Evolutionary conservation across 2,113 vertebrate genomes (phyloP).

Genomic region (Laticauda laticaudata): DNA sequence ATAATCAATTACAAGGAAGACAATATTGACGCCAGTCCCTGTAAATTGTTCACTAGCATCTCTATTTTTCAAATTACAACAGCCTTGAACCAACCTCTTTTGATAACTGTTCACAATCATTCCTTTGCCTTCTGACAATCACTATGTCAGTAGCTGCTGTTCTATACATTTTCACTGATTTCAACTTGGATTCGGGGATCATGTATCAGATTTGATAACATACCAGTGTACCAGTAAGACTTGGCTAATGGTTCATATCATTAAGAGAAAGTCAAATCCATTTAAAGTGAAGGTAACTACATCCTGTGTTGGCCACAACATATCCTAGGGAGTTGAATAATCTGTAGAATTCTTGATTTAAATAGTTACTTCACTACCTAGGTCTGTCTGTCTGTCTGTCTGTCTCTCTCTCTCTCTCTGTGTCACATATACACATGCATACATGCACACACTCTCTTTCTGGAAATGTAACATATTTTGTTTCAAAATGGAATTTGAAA

Average conservation of each 20-base stretch:
- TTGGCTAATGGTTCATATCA: neutral
- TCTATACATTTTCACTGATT: neutral
- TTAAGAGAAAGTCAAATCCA: neutral
- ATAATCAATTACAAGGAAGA: rapidly evolving
- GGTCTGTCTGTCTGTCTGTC: neutral
- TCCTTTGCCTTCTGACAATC: no score
- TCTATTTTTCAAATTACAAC: neutral
- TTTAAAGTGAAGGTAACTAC: neutral
- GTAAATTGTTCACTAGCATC: neutral
- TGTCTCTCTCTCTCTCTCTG: neutral
- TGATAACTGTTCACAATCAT: neutral
- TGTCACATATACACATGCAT: neutral
- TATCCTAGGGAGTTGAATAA: neutral
- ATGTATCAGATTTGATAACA: neutral
- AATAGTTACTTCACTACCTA: neutral
- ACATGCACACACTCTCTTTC: neutral
- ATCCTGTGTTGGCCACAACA: neutral
- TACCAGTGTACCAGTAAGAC: neutral
- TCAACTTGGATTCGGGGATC: neutral
- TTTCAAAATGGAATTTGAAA: neutral
- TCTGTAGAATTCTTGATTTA: neutral
- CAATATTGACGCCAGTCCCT: neutral
- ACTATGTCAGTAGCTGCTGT: neutral
- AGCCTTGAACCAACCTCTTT: neutral
- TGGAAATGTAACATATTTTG: neutral